Base-by-base conservation (phyloP, 2,113 vertebrate species). In the Scomber japonicus region DNA sequence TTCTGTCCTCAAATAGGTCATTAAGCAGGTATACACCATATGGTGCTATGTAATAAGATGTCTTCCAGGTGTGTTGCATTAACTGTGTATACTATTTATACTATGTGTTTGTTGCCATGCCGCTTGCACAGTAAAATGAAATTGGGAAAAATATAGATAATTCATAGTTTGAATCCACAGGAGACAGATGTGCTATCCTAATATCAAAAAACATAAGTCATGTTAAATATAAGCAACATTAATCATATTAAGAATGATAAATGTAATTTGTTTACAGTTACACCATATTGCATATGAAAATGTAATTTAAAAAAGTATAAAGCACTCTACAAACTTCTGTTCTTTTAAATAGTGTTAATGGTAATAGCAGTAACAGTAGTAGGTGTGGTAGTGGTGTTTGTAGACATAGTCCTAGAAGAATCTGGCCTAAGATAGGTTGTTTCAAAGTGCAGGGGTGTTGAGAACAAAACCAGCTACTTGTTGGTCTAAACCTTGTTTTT, bases 11-110 rank as follows among this genome's bases (percentile, higher is more conserved):
- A 75, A 61, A 84, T 62, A 53, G 54, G 80, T 71, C 48, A 68
- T 71, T 66, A 72, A 53, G 45, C 51, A 71, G 50, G 27, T 40
- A 40, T 66, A 66, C 19, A 11, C 71, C 60, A 79, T 74, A 83
- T 81, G 80, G 57, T 78, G 54, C 51, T 27, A 53, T 27, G 11
- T 73, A 71, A 83, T 54, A 81, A 56, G 31, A 57, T 46, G 49
- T 50, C 55, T 82, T 86, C 83, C 83, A 79, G 71, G 83, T 84
- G 87, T 57, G 31, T 12, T 21, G 31, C 4, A 73, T 84, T 84
- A 75, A 46, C 9, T 17, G n/a, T 44, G 48, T 64, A 13, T 49
- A 11, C 68, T 19, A 14, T 80, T 68, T 44, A 75, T 5, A 46
- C 64, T 70, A 21, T 13, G 61, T 73, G 68, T 64, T 71, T 46